phyloP scores from a whole-genome alignment of 2,113 vertebrate genomes.

The Carettochelys insculpta region DNA sequence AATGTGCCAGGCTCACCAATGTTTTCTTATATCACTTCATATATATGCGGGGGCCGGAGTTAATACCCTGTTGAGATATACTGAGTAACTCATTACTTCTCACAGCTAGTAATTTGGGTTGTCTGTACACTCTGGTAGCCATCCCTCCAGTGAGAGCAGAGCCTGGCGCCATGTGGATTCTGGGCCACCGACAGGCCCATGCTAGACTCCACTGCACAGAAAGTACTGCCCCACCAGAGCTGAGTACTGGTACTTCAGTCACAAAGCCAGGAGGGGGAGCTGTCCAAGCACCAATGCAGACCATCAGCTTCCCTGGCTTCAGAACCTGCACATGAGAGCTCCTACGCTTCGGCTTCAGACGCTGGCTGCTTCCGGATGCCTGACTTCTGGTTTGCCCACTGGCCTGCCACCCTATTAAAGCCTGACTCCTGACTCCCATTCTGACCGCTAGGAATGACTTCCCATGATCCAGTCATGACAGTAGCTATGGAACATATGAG shows the following conservation, averaged over 20 bases:
- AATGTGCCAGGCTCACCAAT: not conserved
- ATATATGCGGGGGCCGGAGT: fast-evolving
- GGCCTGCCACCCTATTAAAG: not conserved
- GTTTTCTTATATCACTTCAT: not conserved
- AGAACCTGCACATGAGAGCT: not conserved
- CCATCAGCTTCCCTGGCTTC: not conserved
- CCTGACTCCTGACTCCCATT: not conserved
- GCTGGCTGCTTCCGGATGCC: not conserved
- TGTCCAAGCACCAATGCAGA: not conserved
- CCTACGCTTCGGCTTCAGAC: not conserved
- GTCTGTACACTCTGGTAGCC: not conserved
- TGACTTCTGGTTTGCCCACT: not conserved
- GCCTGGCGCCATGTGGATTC: not conserved
- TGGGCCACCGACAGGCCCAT: not conserved
- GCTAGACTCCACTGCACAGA: no score
- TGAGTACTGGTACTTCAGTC: not conserved
- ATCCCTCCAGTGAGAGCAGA: not conserved
- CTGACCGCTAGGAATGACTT: not conserved
- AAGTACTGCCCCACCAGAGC: no score
- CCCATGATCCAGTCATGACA: not conserved
- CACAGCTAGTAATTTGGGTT: not conserved
- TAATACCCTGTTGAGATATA: not conserved
- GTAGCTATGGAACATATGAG: not conserved
- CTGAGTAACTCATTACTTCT: not conserved
- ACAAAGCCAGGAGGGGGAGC: not conserved